Conservation (phyloP, 30 jellyfish, hydroid and myxozoan genomes). For the Aurelia sp. region DNA sequence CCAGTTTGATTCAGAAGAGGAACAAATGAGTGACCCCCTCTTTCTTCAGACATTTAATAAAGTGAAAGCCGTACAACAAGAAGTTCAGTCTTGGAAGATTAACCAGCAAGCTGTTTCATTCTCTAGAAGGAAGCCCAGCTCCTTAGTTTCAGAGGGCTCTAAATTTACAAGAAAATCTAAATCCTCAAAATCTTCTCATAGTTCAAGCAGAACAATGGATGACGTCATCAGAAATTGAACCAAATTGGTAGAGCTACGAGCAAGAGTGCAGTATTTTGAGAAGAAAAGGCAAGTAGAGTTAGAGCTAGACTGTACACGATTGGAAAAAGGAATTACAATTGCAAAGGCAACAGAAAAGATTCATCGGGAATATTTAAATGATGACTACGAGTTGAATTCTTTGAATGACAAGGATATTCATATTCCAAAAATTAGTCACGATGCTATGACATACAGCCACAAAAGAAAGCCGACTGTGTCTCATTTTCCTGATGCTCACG, state of each 20-base stretch:
- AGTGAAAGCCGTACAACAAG: slow-evolving; percentile 36
- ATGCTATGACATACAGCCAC: slow-evolving; percentile 31
- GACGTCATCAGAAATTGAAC: slow-evolving; percentile 51
- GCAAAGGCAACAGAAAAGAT: slow-evolving; percentile 58
- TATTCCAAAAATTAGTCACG: slow-evolving; percentile 23
- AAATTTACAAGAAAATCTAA: neutral
- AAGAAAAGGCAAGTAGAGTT: slow-evolving; percentile 5
- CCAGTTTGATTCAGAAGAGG: slow-evolving; percentile 42
- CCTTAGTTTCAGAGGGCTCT: slow-evolving; percentile 31
- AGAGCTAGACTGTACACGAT: slow-evolving; percentile 47
- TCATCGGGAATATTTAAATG: slow-evolving; percentile 47
- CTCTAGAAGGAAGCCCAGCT: slow-evolving; percentile 12
- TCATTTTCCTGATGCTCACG: slow-evolving; percentile 22
- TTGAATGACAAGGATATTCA: slow-evolving; percentile 37
- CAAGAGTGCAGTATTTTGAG: slow-evolving; percentile 2
- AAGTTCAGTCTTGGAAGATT: slow-evolving; percentile 43
- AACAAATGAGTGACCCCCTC: slow-evolving; percentile 52
- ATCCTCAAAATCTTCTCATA: slow-evolving; percentile 16
- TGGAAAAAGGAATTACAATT: slow-evolving; percentile 46
- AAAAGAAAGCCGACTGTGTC: slow-evolving; percentile 36
- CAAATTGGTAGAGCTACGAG: slow-evolving; percentile 29
- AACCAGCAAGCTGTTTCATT: slow-evolving; percentile 19
- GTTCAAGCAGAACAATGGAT: slow-evolving; percentile 49
- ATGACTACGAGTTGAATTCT: slow-evolving; percentile 29
- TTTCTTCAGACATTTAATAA: slow-evolving; percentile 48